Percentiles rank a stretch among this genome's conserved stretches.
phyloP scores from a whole-genome alignment of 2,888 invertebrate genomes.

The Lypha dubia region DNA sequence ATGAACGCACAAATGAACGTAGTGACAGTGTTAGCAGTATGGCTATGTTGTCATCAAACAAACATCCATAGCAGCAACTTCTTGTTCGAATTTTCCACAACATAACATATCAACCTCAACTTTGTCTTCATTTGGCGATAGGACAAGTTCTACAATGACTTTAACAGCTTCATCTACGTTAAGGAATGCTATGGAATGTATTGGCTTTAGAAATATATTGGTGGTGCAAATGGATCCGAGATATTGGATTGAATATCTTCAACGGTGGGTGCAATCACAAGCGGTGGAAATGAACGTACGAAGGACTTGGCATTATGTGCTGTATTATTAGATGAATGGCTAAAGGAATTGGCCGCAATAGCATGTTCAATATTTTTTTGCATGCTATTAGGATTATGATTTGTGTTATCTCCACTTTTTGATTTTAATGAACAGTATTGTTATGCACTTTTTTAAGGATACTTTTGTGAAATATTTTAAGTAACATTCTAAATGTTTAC shows the following conservation, averaged over 20 bases:
- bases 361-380: too few relatives aligned
- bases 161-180: conserved; percentile 73
- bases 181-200: conserved; percentile 30
- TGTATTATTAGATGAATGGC: conserved; percentile 96
- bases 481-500: not conserved
- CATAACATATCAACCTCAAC: conserved; percentile 56
- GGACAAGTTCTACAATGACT: conserved; percentile 75
- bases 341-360: conserved; percentile 96
- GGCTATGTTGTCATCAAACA: conserved; percentile 36
- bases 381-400: not conserved
- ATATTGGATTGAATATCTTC: conserved; percentile 82
- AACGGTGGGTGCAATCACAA: conserved; percentile 81
- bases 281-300: conserved; percentile 83
- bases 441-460: not conserved
- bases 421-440: conserved; percentile 23
- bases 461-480: conserved; percentile 18
- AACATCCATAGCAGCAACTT: conserved; percentile 46
- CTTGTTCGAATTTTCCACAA: conserved; percentile 44
- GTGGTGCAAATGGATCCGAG: conserved; percentile 75
- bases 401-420: conserved; percentile 1
- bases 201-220: conserved; percentile 33
- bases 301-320: conserved; percentile 91
- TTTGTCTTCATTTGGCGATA: conserved; percentile 60
- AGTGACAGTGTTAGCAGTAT: conserved; percentile 54
- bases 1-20: conserved; percentile 65